Conservation (phyloP, 2,797 vertebrate genomes). For the Cercopithecus petaurista region DNA sequence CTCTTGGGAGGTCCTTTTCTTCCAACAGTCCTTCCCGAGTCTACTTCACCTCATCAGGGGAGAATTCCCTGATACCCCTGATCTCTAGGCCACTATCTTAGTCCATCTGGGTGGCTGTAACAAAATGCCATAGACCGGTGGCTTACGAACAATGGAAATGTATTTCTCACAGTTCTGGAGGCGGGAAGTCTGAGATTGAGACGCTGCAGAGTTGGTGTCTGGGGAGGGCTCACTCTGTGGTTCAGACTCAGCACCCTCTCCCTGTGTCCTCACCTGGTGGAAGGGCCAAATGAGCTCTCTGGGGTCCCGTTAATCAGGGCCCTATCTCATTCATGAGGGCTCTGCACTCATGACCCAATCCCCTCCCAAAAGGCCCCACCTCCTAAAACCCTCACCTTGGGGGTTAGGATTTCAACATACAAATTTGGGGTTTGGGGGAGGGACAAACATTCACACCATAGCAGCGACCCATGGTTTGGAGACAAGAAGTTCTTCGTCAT, state of each 20-base stretch:
- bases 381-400: neutral
- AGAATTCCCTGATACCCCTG: constrained; percentile 1
- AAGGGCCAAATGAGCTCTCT: neutral
- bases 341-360: neutral
- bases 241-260: neutral
- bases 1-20: constrained; percentile 51
- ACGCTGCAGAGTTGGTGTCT: neutral
- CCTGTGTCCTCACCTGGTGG: neutral
- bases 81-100: constrained; percentile 30
- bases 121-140: neutral
- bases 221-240: neutral
- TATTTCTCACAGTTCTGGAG: neutral
- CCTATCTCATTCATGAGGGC: neutral
- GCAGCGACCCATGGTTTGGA: neutral
- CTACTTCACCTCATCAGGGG: constrained; percentile 21
- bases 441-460: too few species aligned
- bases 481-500: fast-evolving
- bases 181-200: neutral
- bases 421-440: neutral
- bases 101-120: neutral
- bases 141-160: neutral
- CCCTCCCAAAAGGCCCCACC: neutral
- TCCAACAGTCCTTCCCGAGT: neutral
- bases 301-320: neutral
- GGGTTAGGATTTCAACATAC: neutral